These are phyloP conservation scores for Bruchidius siliquastri DNA, from an alignment of 2,888 invertebrate species.

Conservation along the genomic window DNA sequence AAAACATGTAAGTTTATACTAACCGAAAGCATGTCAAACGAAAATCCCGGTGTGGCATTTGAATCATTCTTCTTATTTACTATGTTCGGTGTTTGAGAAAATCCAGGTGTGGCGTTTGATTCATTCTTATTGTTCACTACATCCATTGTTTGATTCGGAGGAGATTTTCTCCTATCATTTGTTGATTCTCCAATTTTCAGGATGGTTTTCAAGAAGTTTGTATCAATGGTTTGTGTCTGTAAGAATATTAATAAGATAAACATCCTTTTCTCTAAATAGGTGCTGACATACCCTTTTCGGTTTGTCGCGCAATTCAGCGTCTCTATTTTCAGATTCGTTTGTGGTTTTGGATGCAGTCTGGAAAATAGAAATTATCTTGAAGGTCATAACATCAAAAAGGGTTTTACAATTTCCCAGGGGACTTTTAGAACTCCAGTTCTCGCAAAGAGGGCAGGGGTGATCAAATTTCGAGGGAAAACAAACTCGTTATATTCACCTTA, in stretches of 20 bases:
- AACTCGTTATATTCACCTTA: too few relatives aligned
- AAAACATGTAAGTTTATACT: conserved; percentile 10
- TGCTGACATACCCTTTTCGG: not conserved
- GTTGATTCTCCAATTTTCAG: conserved; percentile 28
- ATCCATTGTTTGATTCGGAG: not conserved
- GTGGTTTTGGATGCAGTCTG: not conserved
- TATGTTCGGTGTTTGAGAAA: too few relatives aligned
- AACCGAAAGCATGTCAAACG: conserved; percentile 28
- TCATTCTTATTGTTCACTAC: not conserved
- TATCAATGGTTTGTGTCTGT: conserved; percentile 24
- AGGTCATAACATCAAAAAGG: too few relatives aligned
- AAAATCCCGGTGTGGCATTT: conserved; percentile 7
- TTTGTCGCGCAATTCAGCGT: not conserved
- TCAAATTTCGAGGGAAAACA: too few relatives aligned
- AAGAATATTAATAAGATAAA: conserved; percentile 1
- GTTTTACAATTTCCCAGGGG: too few relatives aligned
- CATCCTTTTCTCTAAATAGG: not conserved
- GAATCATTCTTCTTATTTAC: not conserved
- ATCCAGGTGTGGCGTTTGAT: conserved; percentile 7
- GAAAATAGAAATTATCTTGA: not conserved
- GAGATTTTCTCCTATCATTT: not conserved
- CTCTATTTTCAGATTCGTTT: not conserved
- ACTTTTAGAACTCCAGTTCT: too few relatives aligned
- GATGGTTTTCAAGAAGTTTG: conserved; percentile 34
- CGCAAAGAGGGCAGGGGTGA: too few relatives aligned